Evolutionary conservation across 2,113 vertebrate species (phyloP).

Genomic region (Phylloscopus trochiloides): DNA sequence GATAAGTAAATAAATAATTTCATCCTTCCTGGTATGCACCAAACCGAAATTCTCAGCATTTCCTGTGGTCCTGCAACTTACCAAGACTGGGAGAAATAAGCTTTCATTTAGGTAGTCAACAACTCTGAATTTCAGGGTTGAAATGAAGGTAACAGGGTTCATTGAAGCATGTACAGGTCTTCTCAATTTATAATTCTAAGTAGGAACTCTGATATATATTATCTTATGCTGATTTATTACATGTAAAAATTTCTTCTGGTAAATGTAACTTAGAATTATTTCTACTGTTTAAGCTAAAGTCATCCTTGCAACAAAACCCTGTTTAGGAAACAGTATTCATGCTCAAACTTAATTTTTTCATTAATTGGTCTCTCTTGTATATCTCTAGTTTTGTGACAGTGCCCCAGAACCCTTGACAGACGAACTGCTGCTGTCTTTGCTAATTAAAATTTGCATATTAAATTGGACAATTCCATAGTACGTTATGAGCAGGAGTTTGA

Average conservation of each 20-base stretch:
- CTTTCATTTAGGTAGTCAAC: neutral
- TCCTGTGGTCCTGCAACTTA: neutral
- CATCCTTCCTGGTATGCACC: accelerated
- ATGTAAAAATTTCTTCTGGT: neutral
- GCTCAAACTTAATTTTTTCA: neutral
- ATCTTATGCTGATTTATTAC: neutral
- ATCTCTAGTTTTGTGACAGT: neutral
- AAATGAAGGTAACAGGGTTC: neutral
- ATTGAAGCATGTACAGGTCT: neutral
- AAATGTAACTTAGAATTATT: neutral
- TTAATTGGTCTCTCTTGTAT: neutral
- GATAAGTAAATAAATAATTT: neutral
- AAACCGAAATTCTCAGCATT: neutral
- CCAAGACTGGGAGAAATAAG: neutral
- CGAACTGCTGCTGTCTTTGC: neutral
- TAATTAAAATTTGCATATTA: neutral
- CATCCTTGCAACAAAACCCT: neutral
- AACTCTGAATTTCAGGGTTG: neutral
- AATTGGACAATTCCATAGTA: neutral
- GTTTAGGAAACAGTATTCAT: neutral
- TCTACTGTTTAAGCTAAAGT: neutral
- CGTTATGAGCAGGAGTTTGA: neutral
- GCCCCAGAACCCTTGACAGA: neutral
- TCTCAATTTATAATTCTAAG: neutral
- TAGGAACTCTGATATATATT: neutral